These are phyloP conservation scores for Erinaceus europaeus DNA, from an alignment of 2,113 vertebrate species.

Conservation along the genomic window DNA sequence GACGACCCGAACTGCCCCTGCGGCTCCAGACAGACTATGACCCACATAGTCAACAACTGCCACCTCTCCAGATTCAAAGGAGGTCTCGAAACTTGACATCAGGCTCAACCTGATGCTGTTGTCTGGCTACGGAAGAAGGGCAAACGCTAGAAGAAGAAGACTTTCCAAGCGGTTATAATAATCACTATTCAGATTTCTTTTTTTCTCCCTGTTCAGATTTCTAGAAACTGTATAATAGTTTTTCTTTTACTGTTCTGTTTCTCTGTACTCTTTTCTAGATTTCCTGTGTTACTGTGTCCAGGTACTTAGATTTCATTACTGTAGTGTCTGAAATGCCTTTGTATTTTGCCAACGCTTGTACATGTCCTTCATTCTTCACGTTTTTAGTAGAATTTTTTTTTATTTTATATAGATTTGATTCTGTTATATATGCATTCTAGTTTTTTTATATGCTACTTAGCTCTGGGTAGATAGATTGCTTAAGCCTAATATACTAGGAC, in stretches of 20 bases:
- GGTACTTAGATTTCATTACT: constrained; percentile 1
- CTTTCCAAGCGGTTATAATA: neutral
- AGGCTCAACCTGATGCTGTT: no score
- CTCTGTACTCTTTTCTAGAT: neutral
- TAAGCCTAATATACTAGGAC: neutral
- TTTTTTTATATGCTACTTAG: constrained; percentile 15
- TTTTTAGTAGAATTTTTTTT: neutral
- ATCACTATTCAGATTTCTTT: neutral
- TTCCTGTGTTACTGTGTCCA: neutral
- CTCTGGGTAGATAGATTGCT: constrained; percentile 10
- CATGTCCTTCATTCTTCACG: neutral
- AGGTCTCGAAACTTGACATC: no score
- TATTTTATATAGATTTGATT: neutral
- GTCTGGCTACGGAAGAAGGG: no score
- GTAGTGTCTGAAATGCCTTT: neutral
- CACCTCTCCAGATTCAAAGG: no score
- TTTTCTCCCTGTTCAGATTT: no score
- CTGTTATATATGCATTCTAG: neutral
- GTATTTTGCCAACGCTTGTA: neutral
- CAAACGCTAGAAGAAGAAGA: no score
- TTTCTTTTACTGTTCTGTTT: neutral
- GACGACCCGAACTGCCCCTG: no score
- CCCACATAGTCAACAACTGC: no score
- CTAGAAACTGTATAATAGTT: neutral
- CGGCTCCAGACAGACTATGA: no score